phyloP scores from a whole-genome alignment of 2,888 invertebrate species.

The Phania funesta region DNA sequence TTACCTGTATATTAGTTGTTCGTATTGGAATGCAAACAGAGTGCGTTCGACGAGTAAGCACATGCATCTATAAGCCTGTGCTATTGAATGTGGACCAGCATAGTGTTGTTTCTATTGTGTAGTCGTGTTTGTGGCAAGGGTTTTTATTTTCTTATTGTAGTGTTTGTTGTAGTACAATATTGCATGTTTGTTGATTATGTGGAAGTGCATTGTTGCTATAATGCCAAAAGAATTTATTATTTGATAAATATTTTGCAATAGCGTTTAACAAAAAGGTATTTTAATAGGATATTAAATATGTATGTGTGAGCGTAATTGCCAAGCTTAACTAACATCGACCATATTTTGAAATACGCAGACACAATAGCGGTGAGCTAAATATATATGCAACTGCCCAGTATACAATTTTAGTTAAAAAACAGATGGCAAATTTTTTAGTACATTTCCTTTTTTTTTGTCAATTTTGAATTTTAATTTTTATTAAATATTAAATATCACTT shows the following conservation, averaged over 20 bases:
- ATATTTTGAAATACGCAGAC: slow-evolving; percentile 7
- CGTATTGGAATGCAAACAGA: background rate
- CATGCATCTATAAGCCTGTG: background rate
- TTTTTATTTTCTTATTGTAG: background rate
- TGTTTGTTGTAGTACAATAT: slow-evolving; percentile 39
- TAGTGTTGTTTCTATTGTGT: background rate
- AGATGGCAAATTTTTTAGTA: too few relatives aligned
- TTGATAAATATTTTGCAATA: slow-evolving; percentile 51
- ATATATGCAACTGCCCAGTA: background rate
- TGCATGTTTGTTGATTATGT: slow-evolving; percentile 39
- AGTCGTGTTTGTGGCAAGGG: background rate
- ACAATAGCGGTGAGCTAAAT: background rate
- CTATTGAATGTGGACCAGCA: background rate
- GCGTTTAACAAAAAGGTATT: slow-evolving; percentile 42
- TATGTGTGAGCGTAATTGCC: background rate
- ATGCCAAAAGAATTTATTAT: slow-evolving; percentile 53
- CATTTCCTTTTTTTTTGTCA: too few relatives aligned
- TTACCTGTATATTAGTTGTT: background rate
- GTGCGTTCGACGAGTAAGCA: background rate
- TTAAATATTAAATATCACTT: too few relatives aligned
- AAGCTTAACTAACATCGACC: slow-evolving; percentile 16
- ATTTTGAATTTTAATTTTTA: too few relatives aligned
- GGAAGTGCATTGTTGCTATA: slow-evolving; percentile 10
- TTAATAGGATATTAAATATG: slow-evolving; percentile 19
- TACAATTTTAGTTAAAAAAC: background rate